Evolutionary conservation across 2,888 invertebrate species (phyloP).

Genomic region (Pterostichus niger): DNA sequence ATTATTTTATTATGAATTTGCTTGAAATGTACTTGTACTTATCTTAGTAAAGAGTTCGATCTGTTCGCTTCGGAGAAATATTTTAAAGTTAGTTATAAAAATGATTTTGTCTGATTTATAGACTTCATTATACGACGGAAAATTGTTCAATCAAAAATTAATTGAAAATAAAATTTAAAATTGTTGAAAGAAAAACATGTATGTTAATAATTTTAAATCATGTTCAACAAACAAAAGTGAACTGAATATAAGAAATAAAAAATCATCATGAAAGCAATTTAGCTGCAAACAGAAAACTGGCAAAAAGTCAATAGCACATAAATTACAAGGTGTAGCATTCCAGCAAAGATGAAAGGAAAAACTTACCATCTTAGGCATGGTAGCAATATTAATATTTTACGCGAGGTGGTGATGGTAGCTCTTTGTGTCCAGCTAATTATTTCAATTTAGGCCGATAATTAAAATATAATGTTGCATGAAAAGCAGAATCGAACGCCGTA

Average conservation of each 20-base stretch:
- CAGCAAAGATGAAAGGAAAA: conserved; percentile 37
- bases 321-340: conserved; percentile 24
- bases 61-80: no score
- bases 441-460: conserved; percentile 70
- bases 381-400: conserved; percentile 46
- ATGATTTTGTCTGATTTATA: no score
- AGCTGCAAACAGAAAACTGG: conserved; percentile 24
- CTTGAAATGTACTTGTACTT: no score
- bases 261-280: conserved; percentile 44
- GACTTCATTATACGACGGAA: no score
- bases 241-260: conserved; percentile 24
- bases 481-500: conserved; percentile 64
- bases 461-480: conserved; percentile 74
- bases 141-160: no score
- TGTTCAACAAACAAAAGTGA: background rate
- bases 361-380: conserved; percentile 33
- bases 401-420: background rate
- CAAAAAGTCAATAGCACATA: conserved; percentile 56
- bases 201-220: background rate
- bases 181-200: background rate
- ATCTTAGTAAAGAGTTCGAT: no score
- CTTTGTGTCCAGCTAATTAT: conserved; percentile 39
- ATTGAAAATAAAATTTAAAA: background rate
- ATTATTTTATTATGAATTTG: no score
- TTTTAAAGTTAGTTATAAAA: no score